Conservation (phyloP, 2,888 invertebrate genomes). For the Brachypalpus laphriformis region DNA sequence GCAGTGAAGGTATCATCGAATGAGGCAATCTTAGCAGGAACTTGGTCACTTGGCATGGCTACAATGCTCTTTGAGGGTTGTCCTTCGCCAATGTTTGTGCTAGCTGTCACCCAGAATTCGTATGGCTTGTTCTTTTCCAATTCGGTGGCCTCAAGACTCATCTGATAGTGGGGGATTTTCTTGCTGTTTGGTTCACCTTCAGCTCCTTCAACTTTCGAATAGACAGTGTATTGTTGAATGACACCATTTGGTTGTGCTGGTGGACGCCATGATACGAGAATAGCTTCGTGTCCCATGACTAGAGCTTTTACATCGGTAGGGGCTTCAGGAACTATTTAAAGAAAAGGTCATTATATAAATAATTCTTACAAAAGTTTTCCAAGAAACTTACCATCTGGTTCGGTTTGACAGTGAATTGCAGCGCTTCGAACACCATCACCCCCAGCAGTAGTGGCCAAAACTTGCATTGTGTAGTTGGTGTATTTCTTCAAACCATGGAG, state of each 20-base stretch:
- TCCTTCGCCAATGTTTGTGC: constrained; percentile 96
- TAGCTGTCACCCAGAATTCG: constrained; percentile 97
- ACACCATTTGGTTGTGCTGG: constrained; percentile 96
- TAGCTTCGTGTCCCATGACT: constrained; percentile 95
- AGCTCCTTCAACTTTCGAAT: constrained; percentile 90
- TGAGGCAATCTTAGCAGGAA: constrained; percentile 96
- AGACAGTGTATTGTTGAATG: constrained; percentile 96
- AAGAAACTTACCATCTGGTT: constrained; percentile 91
- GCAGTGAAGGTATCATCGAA: constrained; percentile 97
- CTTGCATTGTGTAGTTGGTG: constrained; percentile 98
- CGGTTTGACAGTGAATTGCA: constrained; percentile 95
- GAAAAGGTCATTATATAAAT: constrained; percentile 54
- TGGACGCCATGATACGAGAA: constrained; percentile 96
- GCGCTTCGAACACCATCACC: constrained; percentile 93
- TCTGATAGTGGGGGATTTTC: constrained; percentile 91
- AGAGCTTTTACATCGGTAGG: constrained; percentile 96
- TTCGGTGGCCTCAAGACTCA: constrained; percentile 93
- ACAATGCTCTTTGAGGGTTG: constrained; percentile 94
- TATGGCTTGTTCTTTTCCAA: constrained; percentile 92
- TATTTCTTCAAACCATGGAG: constrained; percentile 96
- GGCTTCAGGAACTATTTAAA: constrained; percentile 92
- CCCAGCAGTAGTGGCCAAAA: constrained; percentile 96
- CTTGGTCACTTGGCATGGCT: constrained; percentile 90
- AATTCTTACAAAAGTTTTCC: not conserved
- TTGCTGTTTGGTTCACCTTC: constrained; percentile 88